Evolutionary conservation across 2,113 vertebrate species (phyloP), one percentile per base, ranked within the genome.

Genomic region (Calcarius ornatus): DNA sequence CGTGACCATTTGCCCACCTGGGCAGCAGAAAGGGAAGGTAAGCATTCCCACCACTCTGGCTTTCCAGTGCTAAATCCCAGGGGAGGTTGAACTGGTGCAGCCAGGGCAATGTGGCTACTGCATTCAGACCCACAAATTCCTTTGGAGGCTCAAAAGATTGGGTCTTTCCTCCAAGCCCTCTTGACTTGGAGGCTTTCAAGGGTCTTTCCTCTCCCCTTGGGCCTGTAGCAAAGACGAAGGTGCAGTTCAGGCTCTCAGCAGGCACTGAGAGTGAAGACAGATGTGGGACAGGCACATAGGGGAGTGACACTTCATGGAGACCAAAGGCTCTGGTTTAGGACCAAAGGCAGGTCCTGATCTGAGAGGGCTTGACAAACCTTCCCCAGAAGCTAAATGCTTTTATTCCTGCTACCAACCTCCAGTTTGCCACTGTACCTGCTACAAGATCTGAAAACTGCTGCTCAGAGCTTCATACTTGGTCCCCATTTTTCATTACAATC

Each of bases 221-320:
- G 72, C 25, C 69, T 3, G 1, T 33, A 37, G 35, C 48, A 72
- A 75, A 82, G 31, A 59, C 0, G 1, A 63, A 75, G 38, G 65
- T 48, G 18, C 31, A 38, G 45, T 51, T 90, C 35, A 65, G 86
- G 43, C 19, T 65, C 33, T 51, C 43, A 37, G 65, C 56, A 86
- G 38, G 66, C 51, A 50, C n/a, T 3, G 5, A 89, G 47, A 3
- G 0, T 59, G 71, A 48, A 71, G 73, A 8, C 19, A 70, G 31
- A 25, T 59, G 71, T 30, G 70, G 63, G 54, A 56, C 28, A 61
- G n/a, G 53, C 10, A 2, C 27, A 22, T 3, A 0, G 0, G 42
- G 51, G 1, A 5, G n/a, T 66, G 45, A 35, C 40, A 24, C 33
- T 11, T 73, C 37, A 12, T 2, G 11, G 5, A 63, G 50, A 50